Evolutionary conservation across 2,113 vertebrate species (phyloP), one percentile per base, ranked within the genome.

Genomic region (Pavo muticus): DNA sequence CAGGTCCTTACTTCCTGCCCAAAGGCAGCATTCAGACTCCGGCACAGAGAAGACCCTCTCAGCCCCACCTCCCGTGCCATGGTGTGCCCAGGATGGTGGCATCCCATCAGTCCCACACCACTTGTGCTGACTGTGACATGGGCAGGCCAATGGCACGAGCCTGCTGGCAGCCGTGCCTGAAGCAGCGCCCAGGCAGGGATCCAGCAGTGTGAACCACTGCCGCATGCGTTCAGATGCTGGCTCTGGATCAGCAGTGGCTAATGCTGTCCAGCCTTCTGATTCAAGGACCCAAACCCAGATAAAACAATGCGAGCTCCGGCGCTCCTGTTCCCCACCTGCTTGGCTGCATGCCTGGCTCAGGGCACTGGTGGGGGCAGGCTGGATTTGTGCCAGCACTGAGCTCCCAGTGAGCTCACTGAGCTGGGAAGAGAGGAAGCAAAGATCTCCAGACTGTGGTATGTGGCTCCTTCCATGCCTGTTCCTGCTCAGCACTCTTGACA

Each of bases 161-260:
- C 44, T 2, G 21, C 83, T 90, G 91, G 88, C 91, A 94, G 67
- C 86, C 12, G 2, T 67, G 77, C 61, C 93, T 91, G 91, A 95
- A 81, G 5, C 80, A 7, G 48, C 20, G 74, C 91, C 94, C 93
- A 87, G 90, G 86, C 85, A 70, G 67, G 52, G 54, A 84, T 95
- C 83, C 93, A 97, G 80, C 0, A 65, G 76, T 11, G 27, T 12
- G 14, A 67, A 59, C 12, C 84, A 50, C 71, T 94, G 69, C 88
- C 82, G 90, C 86, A 88, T 80, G 40, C 60, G 30, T 54, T 87
- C 82, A 48, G 72, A 65, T 37, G 50, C 67, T 92, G 90, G 87
- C 90, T 91, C 44, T 44, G 30, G 27, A 65, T 79, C 81, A 71
- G 20, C 57, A 20, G 6, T 40, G 35, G 60, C 42, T 59, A 4